Evolutionary conservation across 2,888 invertebrate genomes (phyloP), one percentile per base, ranked within the genome.

Genomic region (Paralinhomoeus sp.): DNA sequence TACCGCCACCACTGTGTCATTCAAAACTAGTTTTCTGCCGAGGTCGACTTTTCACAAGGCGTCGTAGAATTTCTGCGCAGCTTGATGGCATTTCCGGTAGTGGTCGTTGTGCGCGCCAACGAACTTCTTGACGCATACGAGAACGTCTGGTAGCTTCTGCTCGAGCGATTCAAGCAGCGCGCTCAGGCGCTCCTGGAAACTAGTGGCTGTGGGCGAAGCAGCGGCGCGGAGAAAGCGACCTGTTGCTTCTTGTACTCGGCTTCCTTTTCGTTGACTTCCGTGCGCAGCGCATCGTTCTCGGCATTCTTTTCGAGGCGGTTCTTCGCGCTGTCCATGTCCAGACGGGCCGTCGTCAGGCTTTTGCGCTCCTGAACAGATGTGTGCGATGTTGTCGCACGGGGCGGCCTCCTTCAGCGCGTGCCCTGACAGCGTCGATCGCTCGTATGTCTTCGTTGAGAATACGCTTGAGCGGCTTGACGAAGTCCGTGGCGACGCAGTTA

Each of bases 311-410:
- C 31, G 21, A n/a, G 20, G 35, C 43, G 43, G 23, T 31, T 37
- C 42, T 48, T 48, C 27, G 40, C 24, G 18, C 42, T 39, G 38
- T 48, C 48, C 48, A 48, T 47, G 43, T 48, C 48, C 42, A 48
- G 27, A 17, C 48, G 48, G 3, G 31, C 20, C 13, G 41, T 45
- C 21, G 24, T 40, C 40, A 48, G 41, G 17, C 15, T 20, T 21
- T 44, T 41, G 3, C 44, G 43, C 41, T 46, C 48, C 44, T 46
- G 24, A 2, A 18, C n/a, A n/a, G n/a, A n/a, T n/a, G n/a, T n/a
- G n/a, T n/a, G n/a, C n/a, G n/a, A n/a, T n/a, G n/a, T n/a, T n/a
- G n/a, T n/a, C n/a, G n/a, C n/a, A n/a, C n/a, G n/a, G n/a, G n/a
- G n/a, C n/a, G n/a, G n/a, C n/a, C n/a, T n/a, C n/a, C n/a, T n/a